phyloP scores from a whole-genome alignment of 2,888 invertebrate genomes.

The Leucoptera coffeella region DNA sequence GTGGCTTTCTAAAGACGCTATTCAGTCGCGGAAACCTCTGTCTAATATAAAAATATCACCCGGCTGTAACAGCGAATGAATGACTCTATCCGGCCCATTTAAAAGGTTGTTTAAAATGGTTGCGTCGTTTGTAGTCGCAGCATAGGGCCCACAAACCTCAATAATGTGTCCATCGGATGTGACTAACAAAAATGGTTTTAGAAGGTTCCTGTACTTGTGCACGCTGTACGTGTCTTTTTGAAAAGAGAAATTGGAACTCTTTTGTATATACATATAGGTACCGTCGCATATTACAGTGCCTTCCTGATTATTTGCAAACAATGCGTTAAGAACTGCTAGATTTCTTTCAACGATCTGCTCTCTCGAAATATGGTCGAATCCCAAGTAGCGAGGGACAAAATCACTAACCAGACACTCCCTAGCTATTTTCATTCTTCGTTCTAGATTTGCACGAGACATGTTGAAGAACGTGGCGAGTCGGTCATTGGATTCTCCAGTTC shows the following conservation, averaged over 20 bases:
- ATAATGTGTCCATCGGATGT: no score
- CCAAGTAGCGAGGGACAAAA: conserved; percentile 3
- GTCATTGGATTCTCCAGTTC: background rate
- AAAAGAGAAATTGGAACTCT: conserved; percentile 1
- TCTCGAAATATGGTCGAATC: conserved; percentile 4
- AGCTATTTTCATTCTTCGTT: conserved; percentile 2
- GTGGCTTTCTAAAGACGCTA: conserved; percentile 1
- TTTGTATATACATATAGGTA: conserved; percentile 1
- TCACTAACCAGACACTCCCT: conserved; percentile 3
- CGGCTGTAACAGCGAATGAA: no score
- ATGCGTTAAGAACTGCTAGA: conserved; percentile 1
- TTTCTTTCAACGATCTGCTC: conserved; percentile 2
- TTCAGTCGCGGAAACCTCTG: no score
- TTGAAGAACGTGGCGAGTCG: background rate
- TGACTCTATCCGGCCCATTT: no score
- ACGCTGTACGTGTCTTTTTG: no score
- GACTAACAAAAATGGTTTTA: no score
- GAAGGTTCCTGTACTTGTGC: no score
- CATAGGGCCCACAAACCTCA: no score
- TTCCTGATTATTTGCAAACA: conserved; percentile 2
- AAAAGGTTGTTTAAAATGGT: no score
- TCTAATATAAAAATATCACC: no score
- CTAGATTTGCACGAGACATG: conserved; percentile 3
- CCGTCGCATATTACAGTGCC: conserved; percentile 2
- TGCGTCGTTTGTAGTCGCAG: no score